Evolutionary conservation across 2,797 vertebrate genomes (phyloP), one percentile per base, ranked within the genome.

Genomic region (Calcarius lapponicus): DNA sequence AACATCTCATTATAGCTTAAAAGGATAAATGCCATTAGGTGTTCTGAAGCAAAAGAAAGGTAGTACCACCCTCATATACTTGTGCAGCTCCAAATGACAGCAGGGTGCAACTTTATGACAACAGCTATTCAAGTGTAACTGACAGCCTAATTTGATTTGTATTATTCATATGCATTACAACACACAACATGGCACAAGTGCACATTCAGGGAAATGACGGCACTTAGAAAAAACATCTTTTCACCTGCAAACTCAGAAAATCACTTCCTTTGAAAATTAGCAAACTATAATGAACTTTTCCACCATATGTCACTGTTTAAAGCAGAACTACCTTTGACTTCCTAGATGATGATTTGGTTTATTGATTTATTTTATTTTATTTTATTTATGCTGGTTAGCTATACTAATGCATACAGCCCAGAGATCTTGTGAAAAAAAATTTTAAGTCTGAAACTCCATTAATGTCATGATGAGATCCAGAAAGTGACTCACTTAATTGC

Each of bases 141-240:
- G 69, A 92, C 87, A 85, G 79, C 42, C 75, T 92, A 64, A 82
- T 85, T 65, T 65, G 50, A 92, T 87, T 88, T 80, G 17, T 64
- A 73, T 87, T 92, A 93, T 87, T 89, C 48, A 74, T 38, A 78
- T 0, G 1, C 53, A 70, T 89, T 88, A 92, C 29, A 88, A 65
- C 34, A 78, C 1, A 3, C 28, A 93, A 80, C 48, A 29, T 40
- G 53, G 65, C 56, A 86, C 29, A 78, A 67, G 3, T 31, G 47
- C 47, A 67, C 22, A 40, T 66, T 89, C 65, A 83, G 50, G 34
- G 19, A 75, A 31, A 91, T 18, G 18, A 40, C 2, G 0, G 17
- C 48, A 53, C n/a, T 28, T 36, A n/a, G 17, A 70, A 80, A 83
- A 86, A 29, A 58, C 2, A 38, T 15, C 22, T 65, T 91, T 66